Conservation (phyloP, 2,113 vertebrate genomes). For the Procavia capensis region DNA sequence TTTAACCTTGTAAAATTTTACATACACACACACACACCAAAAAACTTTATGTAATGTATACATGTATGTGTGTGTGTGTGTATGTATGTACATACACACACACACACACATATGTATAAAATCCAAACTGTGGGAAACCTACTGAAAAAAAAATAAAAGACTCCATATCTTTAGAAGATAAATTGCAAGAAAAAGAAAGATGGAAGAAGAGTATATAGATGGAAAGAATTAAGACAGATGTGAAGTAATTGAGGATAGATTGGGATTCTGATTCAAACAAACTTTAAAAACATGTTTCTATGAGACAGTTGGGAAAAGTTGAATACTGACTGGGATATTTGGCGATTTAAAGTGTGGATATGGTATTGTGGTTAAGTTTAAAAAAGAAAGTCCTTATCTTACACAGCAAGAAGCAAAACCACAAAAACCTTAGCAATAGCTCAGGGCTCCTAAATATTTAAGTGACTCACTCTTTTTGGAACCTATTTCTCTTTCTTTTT, state of each 20-base stretch:
- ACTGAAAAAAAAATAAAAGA: neutral
- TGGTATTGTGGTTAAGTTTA: too few species aligned
- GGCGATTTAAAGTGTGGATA: too few species aligned
- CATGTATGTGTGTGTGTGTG: too few species aligned
- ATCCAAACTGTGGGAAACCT: neutral
- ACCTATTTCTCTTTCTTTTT: neutral
- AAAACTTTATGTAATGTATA: too few species aligned
- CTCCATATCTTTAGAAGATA: neutral
- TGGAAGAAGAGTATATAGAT: neutral
- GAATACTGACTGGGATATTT: neutral
- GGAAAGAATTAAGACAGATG: neutral
- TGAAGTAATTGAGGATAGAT: neutral
- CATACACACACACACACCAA: too few species aligned
- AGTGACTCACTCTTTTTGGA: slow-evolving; percentile 29
- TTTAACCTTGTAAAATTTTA: neutral
- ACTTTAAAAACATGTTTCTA: neutral
- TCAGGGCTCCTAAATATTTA: neutral
- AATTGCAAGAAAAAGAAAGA: neutral
- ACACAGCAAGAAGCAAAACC: slow-evolving; percentile 45
- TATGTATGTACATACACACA: too few species aligned
- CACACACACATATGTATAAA: too few species aligned
- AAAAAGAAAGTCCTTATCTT: slow-evolving; percentile 30
- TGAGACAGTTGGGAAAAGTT: neutral
- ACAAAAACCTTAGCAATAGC: neutral
- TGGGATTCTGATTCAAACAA: slow-evolving; percentile 28